These are phyloP conservation scores for Ochropleura leucogaster DNA, from an alignment of 2,888 invertebrate species.

Conservation along the genomic window DNA sequence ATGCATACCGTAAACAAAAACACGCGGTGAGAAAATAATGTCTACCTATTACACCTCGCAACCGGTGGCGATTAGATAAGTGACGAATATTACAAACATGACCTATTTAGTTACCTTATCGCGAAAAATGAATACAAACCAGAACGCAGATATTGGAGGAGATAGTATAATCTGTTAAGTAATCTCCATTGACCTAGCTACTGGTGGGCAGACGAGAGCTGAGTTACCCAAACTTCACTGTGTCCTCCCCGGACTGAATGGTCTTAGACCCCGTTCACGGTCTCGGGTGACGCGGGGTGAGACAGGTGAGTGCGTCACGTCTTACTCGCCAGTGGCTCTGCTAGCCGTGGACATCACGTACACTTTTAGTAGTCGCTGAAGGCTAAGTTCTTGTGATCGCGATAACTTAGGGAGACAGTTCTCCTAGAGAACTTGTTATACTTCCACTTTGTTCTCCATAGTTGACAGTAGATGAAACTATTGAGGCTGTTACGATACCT, in stretches of 20 bases:
- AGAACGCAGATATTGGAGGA: conserved; percentile 17
- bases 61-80: conserved; percentile 31
- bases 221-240: not conserved
- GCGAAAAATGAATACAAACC: conserved; percentile 19
- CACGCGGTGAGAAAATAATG: conserved; percentile 11
- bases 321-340: not conserved
- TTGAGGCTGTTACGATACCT: conserved; percentile 3
- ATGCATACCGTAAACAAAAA: conserved; percentile 11
- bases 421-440: not conserved
- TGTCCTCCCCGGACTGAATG: too few species aligned
- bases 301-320: not conserved
- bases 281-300: not conserved
- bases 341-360: not conserved
- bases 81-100: conserved; percentile 50
- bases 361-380: not conserved
- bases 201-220: not conserved
- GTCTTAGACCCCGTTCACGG: too few species aligned
- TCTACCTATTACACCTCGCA: conserved; percentile 11
- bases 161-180: conserved; percentile 19
- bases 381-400: not conserved
- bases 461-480: not conserved
- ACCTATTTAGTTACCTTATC: conserved; percentile 58
- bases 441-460: not conserved
- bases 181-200: conserved; percentile 35
- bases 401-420: not conserved